These are phyloP conservation scores for Rachycentron canadum DNA, from an alignment of 2,797 vertebrate genomes.

Conservation along the genomic window DNA sequence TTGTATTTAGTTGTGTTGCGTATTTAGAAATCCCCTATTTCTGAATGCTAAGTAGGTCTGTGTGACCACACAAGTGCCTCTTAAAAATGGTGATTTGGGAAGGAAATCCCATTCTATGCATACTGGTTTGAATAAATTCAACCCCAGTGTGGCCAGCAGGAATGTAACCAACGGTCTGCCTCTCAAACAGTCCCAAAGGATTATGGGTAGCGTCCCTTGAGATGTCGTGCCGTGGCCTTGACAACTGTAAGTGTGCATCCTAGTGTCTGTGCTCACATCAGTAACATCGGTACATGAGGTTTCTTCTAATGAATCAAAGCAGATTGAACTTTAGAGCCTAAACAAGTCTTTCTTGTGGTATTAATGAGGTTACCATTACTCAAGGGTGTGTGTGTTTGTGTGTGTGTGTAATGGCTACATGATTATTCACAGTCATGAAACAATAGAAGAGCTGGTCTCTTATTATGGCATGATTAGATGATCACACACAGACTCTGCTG, in stretches of 20 bases:
- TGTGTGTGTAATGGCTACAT: conserved; percentile 53
- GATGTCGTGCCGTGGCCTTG: conserved; percentile 60
- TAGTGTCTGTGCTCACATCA: conserved; percentile 35
- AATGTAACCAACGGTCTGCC: conserved; percentile 51
- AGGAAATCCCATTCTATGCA: conserved; percentile 60
- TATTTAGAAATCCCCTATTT: conserved; percentile 43
- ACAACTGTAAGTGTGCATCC: conserved; percentile 45
- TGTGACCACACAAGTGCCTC: conserved; percentile 55
- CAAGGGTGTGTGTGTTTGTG: conserved; percentile 28
- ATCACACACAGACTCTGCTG: conserved; percentile 62
- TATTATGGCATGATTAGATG: conserved; percentile 69
- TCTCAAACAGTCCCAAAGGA: conserved; percentile 46
- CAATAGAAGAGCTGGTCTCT: conserved; percentile 70
- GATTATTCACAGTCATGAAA: conserved; percentile 80
- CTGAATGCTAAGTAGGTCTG: conserved; percentile 44
- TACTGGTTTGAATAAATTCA: conserved; percentile 55
- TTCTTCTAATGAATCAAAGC: conserved; percentile 67
- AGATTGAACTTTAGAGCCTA: conserved; percentile 55
- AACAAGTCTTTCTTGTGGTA: conserved; percentile 65
- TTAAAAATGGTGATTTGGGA: conserved; percentile 41
- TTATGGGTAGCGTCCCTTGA: conserved; percentile 60
- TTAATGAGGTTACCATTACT: conserved; percentile 60
- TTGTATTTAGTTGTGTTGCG: conserved; percentile 17
- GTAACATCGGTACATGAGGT: conserved; percentile 52
- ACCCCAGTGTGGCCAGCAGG: conserved; percentile 56